Percentiles rank a stretch among this genome's conserved stretches.
Conservation (phyloP, 2,113 vertebrate species). For the Campylorhamphus procurvoides region DNA sequence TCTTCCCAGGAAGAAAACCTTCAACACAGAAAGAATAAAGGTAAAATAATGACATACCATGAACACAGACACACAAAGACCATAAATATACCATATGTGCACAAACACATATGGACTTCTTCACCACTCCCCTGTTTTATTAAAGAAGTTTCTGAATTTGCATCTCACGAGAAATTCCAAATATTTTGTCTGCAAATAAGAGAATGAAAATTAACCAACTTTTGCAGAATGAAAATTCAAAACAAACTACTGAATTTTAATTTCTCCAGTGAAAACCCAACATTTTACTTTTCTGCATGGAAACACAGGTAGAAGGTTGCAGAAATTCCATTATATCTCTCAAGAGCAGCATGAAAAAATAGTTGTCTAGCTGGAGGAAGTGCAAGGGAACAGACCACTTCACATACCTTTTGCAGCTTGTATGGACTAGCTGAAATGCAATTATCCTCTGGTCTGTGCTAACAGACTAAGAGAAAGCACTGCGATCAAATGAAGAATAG, state of each 20-base stretch:
- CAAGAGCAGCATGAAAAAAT: background rate
- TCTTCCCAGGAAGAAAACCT: constrained; percentile 96
- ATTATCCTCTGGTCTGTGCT: constrained; percentile 4
- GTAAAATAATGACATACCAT: background rate
- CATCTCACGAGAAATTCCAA: constrained; percentile 13
- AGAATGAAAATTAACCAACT: background rate
- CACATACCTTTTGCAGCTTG: background rate
- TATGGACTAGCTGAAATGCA: constrained; percentile 3
- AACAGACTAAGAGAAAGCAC: background rate
- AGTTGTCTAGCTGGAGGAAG: background rate
- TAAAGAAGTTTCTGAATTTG: constrained; percentile 1
- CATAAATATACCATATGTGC: background rate
- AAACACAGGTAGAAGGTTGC: background rate
- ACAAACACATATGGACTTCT: background rate
- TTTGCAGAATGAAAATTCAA: background rate
- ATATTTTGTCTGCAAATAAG: constrained; percentile 12
- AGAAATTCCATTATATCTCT: constrained; percentile 14
- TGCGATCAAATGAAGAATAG: background rate
- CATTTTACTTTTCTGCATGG: background rate
- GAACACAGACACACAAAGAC: background rate
- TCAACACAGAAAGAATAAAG: constrained; percentile 34
- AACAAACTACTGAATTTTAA: constrained; percentile 6
- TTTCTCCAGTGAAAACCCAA: background rate
- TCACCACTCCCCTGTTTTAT: background rate
- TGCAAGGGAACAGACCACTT: background rate